These are phyloP conservation scores for Cotesia vestalis DNA, from an alignment of 1,140 invertebrate species.

Conservation along the genomic window DNA sequence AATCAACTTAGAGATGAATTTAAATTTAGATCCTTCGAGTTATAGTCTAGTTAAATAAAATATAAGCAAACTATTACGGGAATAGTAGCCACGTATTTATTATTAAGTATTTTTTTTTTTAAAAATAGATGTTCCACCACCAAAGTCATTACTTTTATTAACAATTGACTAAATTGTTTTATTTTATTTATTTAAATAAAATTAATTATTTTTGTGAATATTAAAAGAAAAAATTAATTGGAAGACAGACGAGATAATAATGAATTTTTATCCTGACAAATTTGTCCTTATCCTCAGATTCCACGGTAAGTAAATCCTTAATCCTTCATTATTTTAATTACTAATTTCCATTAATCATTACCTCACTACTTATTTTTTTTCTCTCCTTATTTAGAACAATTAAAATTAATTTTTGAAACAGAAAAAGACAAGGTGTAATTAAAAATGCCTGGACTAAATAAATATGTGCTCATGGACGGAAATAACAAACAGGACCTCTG, in stretches of 20 bases:
- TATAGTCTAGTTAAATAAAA: neutral
- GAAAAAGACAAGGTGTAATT: neutral
- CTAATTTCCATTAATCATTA: conserved; percentile 7
- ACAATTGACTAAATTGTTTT: too few relatives aligned
- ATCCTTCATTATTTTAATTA: conserved; percentile 14
- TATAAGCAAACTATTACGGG: neutral
- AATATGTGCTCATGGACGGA: neutral
- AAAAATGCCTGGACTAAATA: neutral
- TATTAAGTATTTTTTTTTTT: too few relatives aligned
- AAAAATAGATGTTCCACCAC: conserved; percentile 37
- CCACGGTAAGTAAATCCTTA: conserved; percentile 3
- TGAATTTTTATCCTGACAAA: conserved; percentile 5
- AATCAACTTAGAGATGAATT: too few relatives aligned
- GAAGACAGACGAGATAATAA: neutral
- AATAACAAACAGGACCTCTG: conserved; percentile 1
- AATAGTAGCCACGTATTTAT: too few relatives aligned
- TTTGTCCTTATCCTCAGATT: neutral
- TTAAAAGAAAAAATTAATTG: too few relatives aligned
- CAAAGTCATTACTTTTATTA: too few relatives aligned
- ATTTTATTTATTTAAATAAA: too few relatives aligned
- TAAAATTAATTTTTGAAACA: too few relatives aligned
- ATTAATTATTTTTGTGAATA: too few relatives aligned
- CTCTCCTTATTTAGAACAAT: too few relatives aligned
- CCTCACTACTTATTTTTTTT: neutral
- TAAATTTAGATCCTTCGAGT: too few relatives aligned